These are phyloP conservation scores for Vespertilio murinus DNA, from an alignment of 2,797 vertebrate genomes.

Conservation along the genomic window DNA sequence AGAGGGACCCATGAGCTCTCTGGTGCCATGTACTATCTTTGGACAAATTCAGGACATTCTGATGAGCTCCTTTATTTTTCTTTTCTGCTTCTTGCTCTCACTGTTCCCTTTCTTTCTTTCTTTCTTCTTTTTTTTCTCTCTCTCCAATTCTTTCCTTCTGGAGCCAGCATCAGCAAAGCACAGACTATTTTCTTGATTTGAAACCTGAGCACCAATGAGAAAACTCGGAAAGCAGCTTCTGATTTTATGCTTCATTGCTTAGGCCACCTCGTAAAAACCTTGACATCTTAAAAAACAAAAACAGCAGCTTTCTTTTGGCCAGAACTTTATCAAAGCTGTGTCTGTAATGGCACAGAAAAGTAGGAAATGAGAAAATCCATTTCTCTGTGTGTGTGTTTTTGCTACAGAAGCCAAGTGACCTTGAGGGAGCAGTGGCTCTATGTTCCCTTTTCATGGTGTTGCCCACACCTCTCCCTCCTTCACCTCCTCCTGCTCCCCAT, in stretches of 20 bases:
- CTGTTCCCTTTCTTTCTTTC: not conserved
- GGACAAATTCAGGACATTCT: not conserved
- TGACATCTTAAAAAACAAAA: constrained; percentile 43
- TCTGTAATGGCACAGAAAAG: constrained; percentile 13
- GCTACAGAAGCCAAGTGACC: constrained; percentile 60
- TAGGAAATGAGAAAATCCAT: constrained; percentile 35
- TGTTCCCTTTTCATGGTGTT: not conserved
- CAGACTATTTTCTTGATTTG: constrained; percentile 49
- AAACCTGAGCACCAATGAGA: not conserved
- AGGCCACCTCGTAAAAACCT: not conserved
- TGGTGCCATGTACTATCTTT: not conserved
- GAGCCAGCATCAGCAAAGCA: not conserved
- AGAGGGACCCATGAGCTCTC: not conserved
- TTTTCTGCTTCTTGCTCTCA: not conserved
- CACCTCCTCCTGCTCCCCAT: not conserved
- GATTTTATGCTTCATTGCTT: constrained; percentile 64
- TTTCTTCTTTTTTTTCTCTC: not conserved
- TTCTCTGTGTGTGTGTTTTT: not conserved
- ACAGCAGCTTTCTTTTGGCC: not conserved
- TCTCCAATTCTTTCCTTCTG: not conserved
- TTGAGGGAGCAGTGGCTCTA: constrained; percentile 25
- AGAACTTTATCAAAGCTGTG: not conserved
- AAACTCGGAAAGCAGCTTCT: not conserved
- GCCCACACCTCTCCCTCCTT: not conserved
- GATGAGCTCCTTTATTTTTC: not conserved